Percentiles rank a stretch among this genome's conserved stretches.
Evolutionary conservation across 2,113 vertebrate species (phyloP).

Genomic region (Pelusios castaneus): DNA sequence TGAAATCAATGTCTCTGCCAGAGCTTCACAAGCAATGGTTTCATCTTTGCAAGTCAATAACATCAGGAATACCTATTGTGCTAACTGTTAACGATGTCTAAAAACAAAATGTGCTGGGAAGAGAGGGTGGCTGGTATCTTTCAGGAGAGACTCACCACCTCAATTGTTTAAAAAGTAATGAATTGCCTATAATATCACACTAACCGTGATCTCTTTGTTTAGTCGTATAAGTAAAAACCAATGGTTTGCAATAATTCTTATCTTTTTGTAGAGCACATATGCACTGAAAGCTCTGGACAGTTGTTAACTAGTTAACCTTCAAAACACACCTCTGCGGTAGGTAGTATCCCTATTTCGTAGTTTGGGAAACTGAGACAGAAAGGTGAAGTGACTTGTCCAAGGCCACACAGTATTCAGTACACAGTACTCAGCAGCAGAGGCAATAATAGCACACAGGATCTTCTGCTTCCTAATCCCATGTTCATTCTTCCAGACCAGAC

Average conservation of each 20-base stretch:
- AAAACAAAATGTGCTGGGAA: rapidly evolving
- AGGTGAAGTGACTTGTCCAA: background rate
- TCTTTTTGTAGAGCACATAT: background rate
- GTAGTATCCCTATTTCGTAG: background rate
- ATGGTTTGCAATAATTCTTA: background rate
- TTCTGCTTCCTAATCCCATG: background rate
- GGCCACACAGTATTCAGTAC: background rate
- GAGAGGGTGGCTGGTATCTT: background rate
- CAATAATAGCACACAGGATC: background rate
- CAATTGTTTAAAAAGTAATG: background rate
- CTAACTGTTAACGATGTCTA: rapidly evolving
- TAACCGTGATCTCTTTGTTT: background rate
- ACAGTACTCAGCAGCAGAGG: background rate
- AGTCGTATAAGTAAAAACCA: background rate
- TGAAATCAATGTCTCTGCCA: background rate
- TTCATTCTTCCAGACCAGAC: background rate
- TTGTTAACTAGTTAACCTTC: background rate
- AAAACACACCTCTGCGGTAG: background rate
- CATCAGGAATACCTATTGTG: background rate
- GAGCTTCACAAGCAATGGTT: background rate
- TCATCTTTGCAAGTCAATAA: background rate
- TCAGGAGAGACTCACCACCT: rapidly evolving
- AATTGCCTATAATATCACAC: background rate
- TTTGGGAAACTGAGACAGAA: background rate
- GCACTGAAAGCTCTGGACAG: background rate